These are phyloP conservation scores for Arizona elegans DNA, from an alignment of 2,113 vertebrate genomes.

Conservation along the genomic window DNA sequence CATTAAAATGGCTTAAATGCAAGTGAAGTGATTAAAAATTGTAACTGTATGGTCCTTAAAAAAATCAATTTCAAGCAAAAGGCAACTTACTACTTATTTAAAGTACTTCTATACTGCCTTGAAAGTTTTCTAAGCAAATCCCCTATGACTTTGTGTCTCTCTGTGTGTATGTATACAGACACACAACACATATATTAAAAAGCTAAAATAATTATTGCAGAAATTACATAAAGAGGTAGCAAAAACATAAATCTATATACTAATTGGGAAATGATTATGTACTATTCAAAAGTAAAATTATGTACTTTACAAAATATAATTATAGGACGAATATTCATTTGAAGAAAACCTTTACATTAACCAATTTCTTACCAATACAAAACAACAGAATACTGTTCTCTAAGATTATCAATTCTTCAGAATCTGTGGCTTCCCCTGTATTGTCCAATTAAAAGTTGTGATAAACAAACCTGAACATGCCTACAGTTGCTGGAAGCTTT, in stretches of 20 bases:
- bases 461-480: neutral
- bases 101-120: neutral
- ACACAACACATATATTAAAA: neutral
- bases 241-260: conserved; percentile 6
- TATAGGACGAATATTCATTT: neutral
- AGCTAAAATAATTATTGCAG: neutral
- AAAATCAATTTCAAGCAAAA: neutral
- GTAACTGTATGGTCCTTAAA: neutral
- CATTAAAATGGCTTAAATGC: neutral
- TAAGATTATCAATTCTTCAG: neutral
- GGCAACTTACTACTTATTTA: neutral
- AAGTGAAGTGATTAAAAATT: neutral
- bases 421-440: neutral
- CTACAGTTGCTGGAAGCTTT: neutral
- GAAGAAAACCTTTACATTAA: neutral
- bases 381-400: neutral
- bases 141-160: neutral
- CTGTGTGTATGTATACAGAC: neutral
- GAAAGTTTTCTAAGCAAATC: neutral
- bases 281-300: neutral
- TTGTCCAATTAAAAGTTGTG: neutral
- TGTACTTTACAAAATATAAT: neutral
- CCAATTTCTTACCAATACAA: neutral
- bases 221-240: neutral
- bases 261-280: neutral